These are phyloP conservation scores for Endomychus coccineus DNA, from an alignment of 2,888 invertebrate species.

Conservation along the genomic window DNA sequence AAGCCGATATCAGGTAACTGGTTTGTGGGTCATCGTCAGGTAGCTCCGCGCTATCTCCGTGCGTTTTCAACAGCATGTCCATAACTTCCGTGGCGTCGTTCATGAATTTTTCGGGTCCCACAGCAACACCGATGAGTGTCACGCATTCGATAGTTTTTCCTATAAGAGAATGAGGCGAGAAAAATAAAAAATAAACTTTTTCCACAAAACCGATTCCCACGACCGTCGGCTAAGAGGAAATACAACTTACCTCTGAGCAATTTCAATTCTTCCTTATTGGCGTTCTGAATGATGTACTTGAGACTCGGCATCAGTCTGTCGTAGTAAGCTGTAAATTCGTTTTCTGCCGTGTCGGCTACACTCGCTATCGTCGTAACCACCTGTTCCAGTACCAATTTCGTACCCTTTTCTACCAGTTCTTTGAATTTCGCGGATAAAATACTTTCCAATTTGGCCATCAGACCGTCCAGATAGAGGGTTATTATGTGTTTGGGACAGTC, in stretches of 20 bases:
- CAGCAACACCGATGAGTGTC: conserved; percentile 88
- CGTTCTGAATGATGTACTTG: conserved; percentile 95
- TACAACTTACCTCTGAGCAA: conserved; percentile 66
- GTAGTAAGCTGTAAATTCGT: conserved; percentile 91
- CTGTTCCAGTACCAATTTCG: conserved; percentile 94
- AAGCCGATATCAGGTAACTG: conserved; percentile 95
- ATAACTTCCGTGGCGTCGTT: conserved; percentile 91
- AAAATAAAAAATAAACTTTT: background rate
- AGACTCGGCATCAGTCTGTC: conserved; percentile 89
- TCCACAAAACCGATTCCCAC: too few relatives aligned
- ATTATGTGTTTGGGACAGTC: conserved; percentile 95
- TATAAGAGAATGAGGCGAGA: conserved; percentile 13
- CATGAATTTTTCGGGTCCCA: conserved; percentile 78
- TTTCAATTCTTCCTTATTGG: conserved; percentile 78
- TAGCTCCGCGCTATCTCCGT: conserved; percentile 68
- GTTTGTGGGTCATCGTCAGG: conserved; percentile 96
- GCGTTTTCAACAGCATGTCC: conserved; percentile 87
- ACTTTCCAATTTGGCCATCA: conserved; percentile 84
- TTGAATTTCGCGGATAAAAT: conserved; percentile 90
- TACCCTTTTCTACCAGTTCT: conserved; percentile 88
- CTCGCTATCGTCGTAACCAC: conserved; percentile 98
- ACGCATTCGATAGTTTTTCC: conserved; percentile 97
- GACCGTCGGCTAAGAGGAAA: background rate
- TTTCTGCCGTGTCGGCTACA: conserved; percentile 96
- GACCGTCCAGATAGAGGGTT: conserved; percentile 79